phyloP scores from a whole-genome alignment of 37 sponge, comb jelly and placozoan genomes.

The Ianthella basta region DNA sequence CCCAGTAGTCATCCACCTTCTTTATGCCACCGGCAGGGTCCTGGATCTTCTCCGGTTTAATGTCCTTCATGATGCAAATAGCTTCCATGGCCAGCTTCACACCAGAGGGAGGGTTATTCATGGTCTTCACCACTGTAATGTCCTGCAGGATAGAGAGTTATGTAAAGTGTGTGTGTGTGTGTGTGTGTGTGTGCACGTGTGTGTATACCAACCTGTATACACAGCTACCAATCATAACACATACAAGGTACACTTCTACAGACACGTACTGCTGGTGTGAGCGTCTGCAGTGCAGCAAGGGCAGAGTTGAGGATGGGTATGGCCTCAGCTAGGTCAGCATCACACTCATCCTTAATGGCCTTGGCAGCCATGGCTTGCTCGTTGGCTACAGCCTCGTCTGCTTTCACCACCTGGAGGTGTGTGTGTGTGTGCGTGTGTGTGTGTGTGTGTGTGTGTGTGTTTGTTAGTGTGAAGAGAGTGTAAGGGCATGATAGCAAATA shows the following conservation, averaged over 20 bases:
- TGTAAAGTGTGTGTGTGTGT: no score
- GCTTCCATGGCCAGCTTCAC: slow-evolving; percentile 98
- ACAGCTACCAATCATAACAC: no score
- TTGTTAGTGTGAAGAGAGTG: no score
- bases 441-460: no score
- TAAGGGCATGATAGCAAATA: no score
- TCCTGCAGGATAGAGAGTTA: no score
- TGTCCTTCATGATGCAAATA: slow-evolving; percentile 92
- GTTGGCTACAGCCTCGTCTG: slow-evolving; percentile 97
- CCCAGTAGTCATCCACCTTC: slow-evolving; percentile 99
- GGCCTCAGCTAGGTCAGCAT: slow-evolving; percentile 95
- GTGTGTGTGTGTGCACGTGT: no score
- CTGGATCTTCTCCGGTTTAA: slow-evolving; percentile 95
- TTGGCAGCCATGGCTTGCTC: slow-evolving; percentile 89
- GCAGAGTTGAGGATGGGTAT: slow-evolving; percentile 96
- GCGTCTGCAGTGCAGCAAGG: slow-evolving; percentile 94
- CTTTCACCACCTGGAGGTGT: slow-evolving; percentile 92
- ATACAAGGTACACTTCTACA: no score
- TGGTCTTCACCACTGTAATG: slow-evolving; percentile 95
- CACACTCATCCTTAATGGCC: slow-evolving; percentile 98
- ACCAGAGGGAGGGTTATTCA: slow-evolving; percentile 95
- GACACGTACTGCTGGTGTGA: no score
- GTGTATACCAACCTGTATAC: no score
- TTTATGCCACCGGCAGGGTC: slow-evolving; percentile 95
- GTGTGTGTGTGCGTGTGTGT: no score